These are phyloP conservation scores for Margaritifera margaritifera DNA, from an alignment of 2,888 invertebrate species.

Conservation along the genomic window DNA sequence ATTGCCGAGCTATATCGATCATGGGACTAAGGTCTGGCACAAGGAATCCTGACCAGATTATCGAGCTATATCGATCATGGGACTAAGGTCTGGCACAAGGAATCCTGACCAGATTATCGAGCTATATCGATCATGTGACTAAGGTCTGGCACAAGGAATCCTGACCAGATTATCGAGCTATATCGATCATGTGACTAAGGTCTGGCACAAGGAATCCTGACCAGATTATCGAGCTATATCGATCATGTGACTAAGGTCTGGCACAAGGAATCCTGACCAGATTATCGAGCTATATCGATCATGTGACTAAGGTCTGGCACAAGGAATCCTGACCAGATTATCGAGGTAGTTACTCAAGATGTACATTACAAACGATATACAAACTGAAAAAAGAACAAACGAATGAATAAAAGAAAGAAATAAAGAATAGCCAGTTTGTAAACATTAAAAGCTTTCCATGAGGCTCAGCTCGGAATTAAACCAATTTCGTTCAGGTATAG, in stretches of 20 bases:
- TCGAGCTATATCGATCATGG: conserved; percentile 51
- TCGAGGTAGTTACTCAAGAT: conserved; percentile 29
- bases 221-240: conserved; percentile 51
- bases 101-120: conserved; percentile 48
- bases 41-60: conserved; percentile 49
- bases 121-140: conserved; percentile 44
- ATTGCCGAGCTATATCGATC: conserved; percentile 53
- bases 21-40: conserved; percentile 50
- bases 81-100: conserved; percentile 47
- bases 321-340: conserved; percentile 39
- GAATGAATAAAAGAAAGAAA: too few relatives aligned
- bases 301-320: conserved; percentile 36
- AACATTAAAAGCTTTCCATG: too few relatives aligned
- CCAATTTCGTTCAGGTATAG: too few relatives aligned
- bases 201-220: conserved; percentile 52
- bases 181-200: conserved; percentile 42
- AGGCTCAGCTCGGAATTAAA: too few relatives aligned
- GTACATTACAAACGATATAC: neutral
- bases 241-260: conserved; percentile 50
- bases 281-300: too few relatives aligned
- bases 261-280: conserved; percentile 43
- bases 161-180: conserved; percentile 56
- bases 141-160: conserved; percentile 47
- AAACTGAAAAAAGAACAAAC: too few relatives aligned
- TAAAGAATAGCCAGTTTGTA: too few relatives aligned